Conservation (phyloP, 2,113 vertebrate species). For the Toxotes chatareus region DNA sequence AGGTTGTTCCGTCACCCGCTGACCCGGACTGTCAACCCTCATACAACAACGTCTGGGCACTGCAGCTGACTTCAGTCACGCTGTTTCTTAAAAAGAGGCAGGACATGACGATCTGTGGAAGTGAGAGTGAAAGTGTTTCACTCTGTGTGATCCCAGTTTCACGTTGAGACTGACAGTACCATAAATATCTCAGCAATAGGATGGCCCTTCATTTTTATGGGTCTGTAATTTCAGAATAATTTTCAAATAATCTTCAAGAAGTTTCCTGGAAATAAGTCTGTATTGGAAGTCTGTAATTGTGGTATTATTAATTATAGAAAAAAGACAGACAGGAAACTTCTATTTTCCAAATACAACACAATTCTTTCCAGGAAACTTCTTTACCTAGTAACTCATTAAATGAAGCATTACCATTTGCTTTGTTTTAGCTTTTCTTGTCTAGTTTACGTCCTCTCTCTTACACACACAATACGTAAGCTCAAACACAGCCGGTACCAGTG, state of each 20-base stretch:
- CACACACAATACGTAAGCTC: background rate
- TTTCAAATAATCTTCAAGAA: background rate
- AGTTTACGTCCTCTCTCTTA: background rate
- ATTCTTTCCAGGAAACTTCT: slow-evolving; percentile 20
- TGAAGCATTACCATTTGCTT: background rate
- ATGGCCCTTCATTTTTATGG: background rate
- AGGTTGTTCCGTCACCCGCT: background rate
- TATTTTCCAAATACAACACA: background rate
- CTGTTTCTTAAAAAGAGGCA: background rate
- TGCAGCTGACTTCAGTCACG: background rate
- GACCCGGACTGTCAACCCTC: background rate
- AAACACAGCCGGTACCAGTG: background rate
- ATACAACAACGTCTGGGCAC: background rate
- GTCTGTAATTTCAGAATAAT: background rate
- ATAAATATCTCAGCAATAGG: background rate
- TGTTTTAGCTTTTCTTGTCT: slow-evolving; percentile 20
- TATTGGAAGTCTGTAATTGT: background rate
- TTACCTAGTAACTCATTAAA: background rate
- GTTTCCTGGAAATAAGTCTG: background rate
- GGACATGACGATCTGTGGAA: too few species aligned
- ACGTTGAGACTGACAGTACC: background rate
- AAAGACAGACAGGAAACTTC: background rate
- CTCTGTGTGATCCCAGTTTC: background rate
- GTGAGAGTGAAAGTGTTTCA: background rate
- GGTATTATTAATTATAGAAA: too few species aligned